phyloP scores from a whole-genome alignment of 1,140 invertebrate species.

The Drosophila pallidifrons region DNA sequence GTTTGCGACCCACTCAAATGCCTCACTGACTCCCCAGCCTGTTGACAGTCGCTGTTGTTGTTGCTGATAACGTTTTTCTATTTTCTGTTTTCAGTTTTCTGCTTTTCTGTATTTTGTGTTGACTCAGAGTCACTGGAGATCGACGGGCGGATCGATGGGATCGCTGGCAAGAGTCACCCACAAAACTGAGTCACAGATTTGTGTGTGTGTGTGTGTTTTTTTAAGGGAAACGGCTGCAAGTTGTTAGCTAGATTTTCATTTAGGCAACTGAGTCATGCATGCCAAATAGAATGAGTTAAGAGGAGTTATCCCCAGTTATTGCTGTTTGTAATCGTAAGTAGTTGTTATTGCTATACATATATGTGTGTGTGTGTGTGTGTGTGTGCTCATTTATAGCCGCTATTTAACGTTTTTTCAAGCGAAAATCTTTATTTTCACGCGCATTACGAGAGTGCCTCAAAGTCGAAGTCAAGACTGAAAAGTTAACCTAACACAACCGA shows the following conservation, averaged over 20 bases:
- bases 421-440: conserved; percentile 81
- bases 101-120: background rate
- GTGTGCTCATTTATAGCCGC: conserved; percentile 65
- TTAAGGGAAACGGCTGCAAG: conserved; percentile 22
- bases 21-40: conserved; percentile 20
- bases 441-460: conserved; percentile 64
- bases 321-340: conserved; percentile 12
- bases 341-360: conserved; percentile 48
- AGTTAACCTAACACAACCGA: conserved; percentile 33
- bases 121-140: conserved; percentile 23
- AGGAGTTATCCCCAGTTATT: background rate
- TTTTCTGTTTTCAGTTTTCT: too few species aligned
- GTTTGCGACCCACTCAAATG: conserved; percentile 36
- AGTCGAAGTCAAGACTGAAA: conserved; percentile 55
- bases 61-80: conserved; percentile 22
- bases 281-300: conserved; percentile 22
- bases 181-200: conserved; percentile 33
- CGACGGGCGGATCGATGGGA: background rate
- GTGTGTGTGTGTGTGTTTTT: background rate
- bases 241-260: conserved; percentile 32
- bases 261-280: conserved; percentile 38
- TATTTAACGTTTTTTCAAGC: conserved; percentile 78
- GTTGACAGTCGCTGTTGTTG: conserved; percentile 25
- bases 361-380: too few species aligned
- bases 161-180: conserved; percentile 22